phyloP scores from a whole-genome alignment of 2,888 invertebrate species.

The Drosophila helvetica region DNA sequence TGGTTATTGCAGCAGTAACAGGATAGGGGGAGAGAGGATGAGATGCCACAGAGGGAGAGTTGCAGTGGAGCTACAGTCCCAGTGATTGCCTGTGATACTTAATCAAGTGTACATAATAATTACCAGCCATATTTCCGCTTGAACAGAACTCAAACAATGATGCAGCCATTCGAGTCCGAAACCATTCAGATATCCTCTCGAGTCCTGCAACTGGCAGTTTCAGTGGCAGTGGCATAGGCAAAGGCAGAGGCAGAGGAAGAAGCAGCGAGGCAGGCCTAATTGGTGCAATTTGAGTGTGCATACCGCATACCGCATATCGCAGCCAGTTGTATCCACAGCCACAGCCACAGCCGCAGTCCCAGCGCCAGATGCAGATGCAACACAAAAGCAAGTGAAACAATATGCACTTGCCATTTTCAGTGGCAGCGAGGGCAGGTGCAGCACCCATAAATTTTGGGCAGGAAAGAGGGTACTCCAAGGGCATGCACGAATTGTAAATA shows the following conservation, averaged over 20 bases:
- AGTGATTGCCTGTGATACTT: slow-evolving; percentile 46
- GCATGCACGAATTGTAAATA: slow-evolving; percentile 1
- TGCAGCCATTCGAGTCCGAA: slow-evolving; percentile 16
- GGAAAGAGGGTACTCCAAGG: slow-evolving; percentile 20
- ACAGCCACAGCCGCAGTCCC: slow-evolving; percentile 32
- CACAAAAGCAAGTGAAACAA: slow-evolving; percentile 29
- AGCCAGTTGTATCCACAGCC: slow-evolving; percentile 8
- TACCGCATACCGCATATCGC: slow-evolving; percentile 51
- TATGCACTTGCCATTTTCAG: slow-evolving; percentile 4
- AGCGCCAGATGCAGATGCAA: slow-evolving; percentile 59
- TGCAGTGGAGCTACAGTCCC: not conserved
- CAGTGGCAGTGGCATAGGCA: slow-evolving; percentile 34
- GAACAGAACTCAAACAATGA: slow-evolving; percentile 51
- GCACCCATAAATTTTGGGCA: slow-evolving; percentile 9
- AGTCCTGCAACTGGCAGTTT: slow-evolving; percentile 11
- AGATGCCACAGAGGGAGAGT: not conserved
- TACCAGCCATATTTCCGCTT: slow-evolving; percentile 57
- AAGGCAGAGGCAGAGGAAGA: slow-evolving; percentile 22
- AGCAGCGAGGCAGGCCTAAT: slow-evolving; percentile 67
- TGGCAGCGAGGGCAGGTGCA: slow-evolving; percentile 34
- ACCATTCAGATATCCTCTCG: slow-evolving; percentile 25
- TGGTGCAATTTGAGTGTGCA: slow-evolving; percentile 77
- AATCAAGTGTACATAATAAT: slow-evolving; percentile 75
- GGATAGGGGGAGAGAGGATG: too few species aligned
- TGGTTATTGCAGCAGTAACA: too few species aligned